Evolutionary conservation across 2,797 vertebrate species (phyloP).

Genomic region (Sylvia borin): DNA sequence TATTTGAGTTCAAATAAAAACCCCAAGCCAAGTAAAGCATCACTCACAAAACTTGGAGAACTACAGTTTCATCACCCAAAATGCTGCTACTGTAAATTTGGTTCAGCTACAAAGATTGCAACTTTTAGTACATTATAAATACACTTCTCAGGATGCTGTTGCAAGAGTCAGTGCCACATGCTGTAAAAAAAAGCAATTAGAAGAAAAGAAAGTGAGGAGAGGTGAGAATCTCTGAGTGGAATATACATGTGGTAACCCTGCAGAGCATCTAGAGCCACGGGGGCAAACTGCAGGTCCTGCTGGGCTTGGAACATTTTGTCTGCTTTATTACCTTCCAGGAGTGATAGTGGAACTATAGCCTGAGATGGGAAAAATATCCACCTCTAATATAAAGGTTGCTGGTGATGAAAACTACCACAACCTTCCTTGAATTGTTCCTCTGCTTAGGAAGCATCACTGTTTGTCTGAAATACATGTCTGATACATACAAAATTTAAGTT

Average conservation of each 20-base stretch:
- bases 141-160: not conserved
- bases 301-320: not conserved
- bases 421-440: not conserved
- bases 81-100: conserved; percentile 5
- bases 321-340: conserved; percentile 16
- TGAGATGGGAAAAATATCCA: not conserved
- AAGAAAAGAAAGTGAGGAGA: not conserved
- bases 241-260: not conserved
- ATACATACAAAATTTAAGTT: not conserved
- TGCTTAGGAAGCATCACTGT: not conserved
- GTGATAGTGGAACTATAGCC: not conserved
- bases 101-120: not conserved
- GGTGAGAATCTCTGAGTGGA: not conserved
- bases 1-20: not conserved
- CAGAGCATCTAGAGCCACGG: not conserved
- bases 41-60: not conserved
- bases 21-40: not conserved
- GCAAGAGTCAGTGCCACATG: conserved; percentile 7
- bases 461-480: not conserved
- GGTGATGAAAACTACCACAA: not conserved
- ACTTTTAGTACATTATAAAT: conserved; percentile 40
- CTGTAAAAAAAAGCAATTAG: conserved; percentile 27
- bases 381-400: not conserved
- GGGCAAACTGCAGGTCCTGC: not conserved
- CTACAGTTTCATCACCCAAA: not conserved